These are phyloP conservation scores for Ptycholaimellus sp. DNA, from an alignment of 2,888 invertebrate genomes.

Conservation along the genomic window DNA sequence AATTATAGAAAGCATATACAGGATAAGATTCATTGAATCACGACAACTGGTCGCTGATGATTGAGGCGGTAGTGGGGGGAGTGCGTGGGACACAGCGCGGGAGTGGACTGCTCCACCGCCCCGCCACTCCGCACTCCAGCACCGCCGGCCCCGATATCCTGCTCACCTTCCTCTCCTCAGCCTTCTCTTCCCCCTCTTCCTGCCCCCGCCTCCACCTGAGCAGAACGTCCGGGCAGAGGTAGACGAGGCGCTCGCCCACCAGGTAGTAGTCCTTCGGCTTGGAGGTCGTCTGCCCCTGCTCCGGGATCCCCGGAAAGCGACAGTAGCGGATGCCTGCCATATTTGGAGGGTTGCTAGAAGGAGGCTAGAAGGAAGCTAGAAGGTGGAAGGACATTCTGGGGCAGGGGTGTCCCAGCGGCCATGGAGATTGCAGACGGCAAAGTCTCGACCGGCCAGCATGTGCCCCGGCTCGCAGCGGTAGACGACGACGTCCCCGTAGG, in stretches of 20 bases:
- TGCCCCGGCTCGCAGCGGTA: conserved; percentile 64
- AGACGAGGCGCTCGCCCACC: conserved; percentile 18
- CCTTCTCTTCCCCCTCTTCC: too few species aligned
- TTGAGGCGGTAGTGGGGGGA: too few species aligned
- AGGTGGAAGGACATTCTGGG: too few species aligned
- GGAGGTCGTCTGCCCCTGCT: conserved; percentile 15
- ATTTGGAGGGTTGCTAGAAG: neutral
- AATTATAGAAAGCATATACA: too few species aligned
- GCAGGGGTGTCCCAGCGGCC: conserved; percentile 58
- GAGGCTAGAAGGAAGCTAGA: neutral
- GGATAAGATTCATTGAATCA: too few species aligned
- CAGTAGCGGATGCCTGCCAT: conserved; percentile 8
- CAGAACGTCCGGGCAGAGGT: too few species aligned
- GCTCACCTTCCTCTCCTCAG: too few species aligned
- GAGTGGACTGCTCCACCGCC: conserved; percentile 10
- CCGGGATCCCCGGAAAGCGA: conserved; percentile 15
- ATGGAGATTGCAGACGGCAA: conserved; percentile 62
- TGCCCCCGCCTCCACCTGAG: too few species aligned
- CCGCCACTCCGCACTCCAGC: conserved; percentile 13
- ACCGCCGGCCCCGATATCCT: conserved; percentile 11
- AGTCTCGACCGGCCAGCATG: conserved; percentile 69
- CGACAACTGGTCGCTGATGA: too few species aligned
- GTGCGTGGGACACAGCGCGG: conserved; percentile 10
- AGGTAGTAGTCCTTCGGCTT: conserved; percentile 15
- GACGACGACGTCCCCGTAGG: conserved; percentile 59